Conservation (phyloP, 2,113 vertebrate genomes). For the Rhea pennata region DNA sequence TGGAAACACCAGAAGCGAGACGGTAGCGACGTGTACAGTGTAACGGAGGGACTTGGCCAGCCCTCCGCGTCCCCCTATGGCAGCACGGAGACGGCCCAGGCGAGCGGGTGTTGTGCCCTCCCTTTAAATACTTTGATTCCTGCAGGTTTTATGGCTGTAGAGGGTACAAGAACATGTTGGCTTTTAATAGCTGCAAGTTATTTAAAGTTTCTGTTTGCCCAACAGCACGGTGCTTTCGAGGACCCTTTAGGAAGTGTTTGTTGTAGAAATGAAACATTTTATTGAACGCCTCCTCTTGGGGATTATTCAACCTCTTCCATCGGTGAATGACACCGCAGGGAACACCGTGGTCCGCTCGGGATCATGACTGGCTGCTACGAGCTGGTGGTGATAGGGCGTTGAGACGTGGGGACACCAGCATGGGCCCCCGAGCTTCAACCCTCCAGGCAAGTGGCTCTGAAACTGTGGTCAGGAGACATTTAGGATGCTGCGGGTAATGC, state of each 20-base stretch:
- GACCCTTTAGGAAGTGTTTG: background rate
- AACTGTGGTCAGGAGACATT: rapidly evolving
- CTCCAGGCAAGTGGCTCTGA: background rate
- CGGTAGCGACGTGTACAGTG: rapidly evolving
- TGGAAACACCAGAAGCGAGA: rapidly evolving
- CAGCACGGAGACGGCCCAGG: background rate
- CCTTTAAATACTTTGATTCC: background rate
- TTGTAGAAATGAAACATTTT: background rate
- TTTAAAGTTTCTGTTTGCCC: background rate
- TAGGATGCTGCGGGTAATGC: background rate
- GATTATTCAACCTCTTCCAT: background rate
- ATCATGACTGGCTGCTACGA: too few relatives aligned
- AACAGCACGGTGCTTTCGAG: background rate
- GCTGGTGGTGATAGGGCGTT: too few relatives aligned
- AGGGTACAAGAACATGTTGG: background rate
- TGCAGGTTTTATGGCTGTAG: background rate
- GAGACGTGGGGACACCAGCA: too few relatives aligned
- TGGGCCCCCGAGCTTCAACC: too few relatives aligned
- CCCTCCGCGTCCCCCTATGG: background rate
- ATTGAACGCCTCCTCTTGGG: background rate
- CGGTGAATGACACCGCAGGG: background rate
- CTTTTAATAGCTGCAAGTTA: background rate
- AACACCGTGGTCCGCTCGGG: background rate
- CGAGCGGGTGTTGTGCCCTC: background rate
- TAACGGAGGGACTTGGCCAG: background rate